Conservation (phyloP, 2,888 invertebrate genomes). For the Baccha elongata region DNA sequence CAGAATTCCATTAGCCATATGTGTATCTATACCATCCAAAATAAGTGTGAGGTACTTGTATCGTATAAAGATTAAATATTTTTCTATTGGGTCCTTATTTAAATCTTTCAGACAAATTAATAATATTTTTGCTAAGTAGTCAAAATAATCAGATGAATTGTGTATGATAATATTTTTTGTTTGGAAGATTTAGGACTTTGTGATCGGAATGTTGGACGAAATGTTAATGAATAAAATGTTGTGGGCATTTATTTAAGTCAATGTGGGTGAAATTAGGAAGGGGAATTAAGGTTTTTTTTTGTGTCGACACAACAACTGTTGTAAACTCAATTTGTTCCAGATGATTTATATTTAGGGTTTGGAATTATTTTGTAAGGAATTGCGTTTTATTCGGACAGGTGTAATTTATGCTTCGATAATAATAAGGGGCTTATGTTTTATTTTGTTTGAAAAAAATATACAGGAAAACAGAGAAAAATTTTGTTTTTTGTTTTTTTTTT, state of each 20-base stretch:
- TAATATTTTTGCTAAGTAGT: slow-evolving; percentile 57
- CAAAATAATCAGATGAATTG: slow-evolving; percentile 65
- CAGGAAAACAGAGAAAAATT: too few species aligned
- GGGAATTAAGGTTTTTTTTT: not conserved
- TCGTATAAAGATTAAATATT: slow-evolving; percentile 51
- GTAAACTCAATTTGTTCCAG: slow-evolving; percentile 64
- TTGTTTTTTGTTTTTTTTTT: too few species aligned
- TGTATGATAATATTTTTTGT: slow-evolving; percentile 61
- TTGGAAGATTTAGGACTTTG: slow-evolving; percentile 33
- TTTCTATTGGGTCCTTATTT: slow-evolving; percentile 22
- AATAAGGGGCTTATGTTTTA: slow-evolving; percentile 4
- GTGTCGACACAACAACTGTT: slow-evolving; percentile 59
- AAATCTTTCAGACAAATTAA: slow-evolving; percentile 37
- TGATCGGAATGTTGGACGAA: slow-evolving; percentile 2
- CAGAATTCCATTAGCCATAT: slow-evolving; percentile 64
- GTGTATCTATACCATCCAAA: slow-evolving; percentile 29
- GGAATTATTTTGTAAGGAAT: not conserved
- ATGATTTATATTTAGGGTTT: slow-evolving; percentile 45
- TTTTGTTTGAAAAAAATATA: not conserved
- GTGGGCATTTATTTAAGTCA: slow-evolving; percentile 40
- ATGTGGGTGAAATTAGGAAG: slow-evolving; percentile 13
- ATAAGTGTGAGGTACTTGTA: slow-evolving; percentile 50
- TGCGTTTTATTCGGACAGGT: slow-evolving; percentile 42
- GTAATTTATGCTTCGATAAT: slow-evolving; percentile 36
- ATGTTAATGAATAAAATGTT: slow-evolving; percentile 27